Conservation (phyloP, 2,888 invertebrate genomes). For the Drepana falcataria region DNA sequence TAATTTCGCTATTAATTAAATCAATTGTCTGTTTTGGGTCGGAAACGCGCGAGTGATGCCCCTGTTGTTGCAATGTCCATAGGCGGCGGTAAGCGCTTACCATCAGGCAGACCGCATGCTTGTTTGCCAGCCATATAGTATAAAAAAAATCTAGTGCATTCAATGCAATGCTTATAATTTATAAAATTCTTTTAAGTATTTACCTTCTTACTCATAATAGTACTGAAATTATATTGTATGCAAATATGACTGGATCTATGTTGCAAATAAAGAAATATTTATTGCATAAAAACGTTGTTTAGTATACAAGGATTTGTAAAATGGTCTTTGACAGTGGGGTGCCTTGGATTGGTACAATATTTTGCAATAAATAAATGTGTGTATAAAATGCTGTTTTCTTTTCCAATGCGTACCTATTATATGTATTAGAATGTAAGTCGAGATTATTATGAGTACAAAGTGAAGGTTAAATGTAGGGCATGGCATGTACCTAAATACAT, state of each 20-base stretch:
- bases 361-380: slow-evolving; percentile 38
- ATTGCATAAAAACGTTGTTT: slow-evolving; percentile 4
- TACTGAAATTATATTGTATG: too few relatives aligned
- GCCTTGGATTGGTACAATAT: slow-evolving; percentile 23
- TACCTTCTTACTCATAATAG: too few relatives aligned
- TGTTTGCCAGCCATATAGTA: too few relatives aligned
- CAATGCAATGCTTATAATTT: too few relatives aligned
- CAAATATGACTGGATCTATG: neutral
- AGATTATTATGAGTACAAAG: slow-evolving; percentile 13
- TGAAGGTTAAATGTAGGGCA: slow-evolving; percentile 12
- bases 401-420: slow-evolving; percentile 14
- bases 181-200: too few relatives aligned
- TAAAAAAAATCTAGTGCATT: too few relatives aligned
- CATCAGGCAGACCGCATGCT: too few relatives aligned
- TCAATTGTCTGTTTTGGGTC: too few relatives aligned
- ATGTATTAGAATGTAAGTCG: slow-evolving; percentile 11
- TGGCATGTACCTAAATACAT: slow-evolving; percentile 18
- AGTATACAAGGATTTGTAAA: slow-evolving; percentile 9
- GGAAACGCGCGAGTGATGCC: too few relatives aligned
- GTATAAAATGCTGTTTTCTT: slow-evolving; percentile 29
- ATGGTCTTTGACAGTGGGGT: slow-evolving; percentile 12
- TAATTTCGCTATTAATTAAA: too few relatives aligned
- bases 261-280: neutral
- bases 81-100: too few relatives aligned
- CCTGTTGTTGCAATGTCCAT: too few relatives aligned